A percentile compares a stretch with the other conserved stretches of the same genome.
Conservation (phyloP, 1,140 invertebrate genomes). For the Drosophila leontia region DNA sequence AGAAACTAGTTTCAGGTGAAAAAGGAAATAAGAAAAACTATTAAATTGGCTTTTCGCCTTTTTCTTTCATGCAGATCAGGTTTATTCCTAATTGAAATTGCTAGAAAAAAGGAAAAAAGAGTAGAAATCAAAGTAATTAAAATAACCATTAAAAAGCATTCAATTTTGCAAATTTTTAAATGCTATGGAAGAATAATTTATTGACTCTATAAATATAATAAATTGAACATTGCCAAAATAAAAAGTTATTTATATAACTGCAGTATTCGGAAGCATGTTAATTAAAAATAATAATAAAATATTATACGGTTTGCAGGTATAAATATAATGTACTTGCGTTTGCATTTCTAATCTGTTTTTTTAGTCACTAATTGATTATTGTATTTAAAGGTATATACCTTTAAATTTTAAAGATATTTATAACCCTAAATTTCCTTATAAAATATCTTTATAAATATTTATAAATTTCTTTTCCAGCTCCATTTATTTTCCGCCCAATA, state of each 20-base stretch:
- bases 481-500: neutral
- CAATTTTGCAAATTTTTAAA: neutral
- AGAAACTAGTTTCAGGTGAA: neutral
- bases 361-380: neutral
- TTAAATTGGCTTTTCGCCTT: conserved; percentile 12
- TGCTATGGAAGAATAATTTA: neutral
- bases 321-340: neutral
- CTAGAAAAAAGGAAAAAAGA: neutral
- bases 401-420: too few relatives aligned
- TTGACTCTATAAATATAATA: neutral
- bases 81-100: conserved; percentile 14
- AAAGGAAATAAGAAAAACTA: conserved; percentile 18
- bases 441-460: neutral
- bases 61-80: neutral
- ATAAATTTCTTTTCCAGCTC: too few relatives aligned
- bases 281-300: too few relatives aligned
- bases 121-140: neutral
- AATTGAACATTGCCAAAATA: neutral
- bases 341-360: neutral
- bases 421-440: neutral
- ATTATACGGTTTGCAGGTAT: too few relatives aligned
- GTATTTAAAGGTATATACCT: too few relatives aligned
- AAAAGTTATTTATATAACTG: neutral
- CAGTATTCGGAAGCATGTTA: rapidly evolving
- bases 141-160: neutral